These are phyloP conservation scores for Leptinotarsa juncta DNA, from an alignment of 2,888 invertebrate genomes.

Conservation along the genomic window DNA sequence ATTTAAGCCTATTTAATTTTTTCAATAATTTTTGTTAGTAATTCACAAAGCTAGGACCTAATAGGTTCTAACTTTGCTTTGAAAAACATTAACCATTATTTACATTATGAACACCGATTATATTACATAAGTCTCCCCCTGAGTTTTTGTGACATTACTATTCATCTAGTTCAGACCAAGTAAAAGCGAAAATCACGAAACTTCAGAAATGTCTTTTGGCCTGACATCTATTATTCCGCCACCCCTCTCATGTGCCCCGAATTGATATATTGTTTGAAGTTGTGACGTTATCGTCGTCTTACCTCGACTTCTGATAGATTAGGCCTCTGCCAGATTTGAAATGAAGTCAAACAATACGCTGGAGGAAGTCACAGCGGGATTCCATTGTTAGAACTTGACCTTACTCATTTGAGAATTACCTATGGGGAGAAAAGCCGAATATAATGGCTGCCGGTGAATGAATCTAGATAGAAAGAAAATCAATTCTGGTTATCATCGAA, in stretches of 20 bases:
- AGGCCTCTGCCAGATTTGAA: background rate
- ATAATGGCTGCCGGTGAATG: background rate
- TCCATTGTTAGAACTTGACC: background rate
- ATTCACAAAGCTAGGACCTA: too few species aligned
- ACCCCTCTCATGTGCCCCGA: background rate
- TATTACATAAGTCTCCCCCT: background rate
- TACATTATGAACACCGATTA: too few species aligned
- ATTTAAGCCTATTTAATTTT: too few species aligned
- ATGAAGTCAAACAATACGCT: conserved; percentile 5
- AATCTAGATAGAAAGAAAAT: background rate
- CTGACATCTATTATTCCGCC: background rate
- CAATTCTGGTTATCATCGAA: background rate
- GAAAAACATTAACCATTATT: too few species aligned
- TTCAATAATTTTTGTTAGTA: too few species aligned
- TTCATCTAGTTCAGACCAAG: background rate
- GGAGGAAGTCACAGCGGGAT: background rate
- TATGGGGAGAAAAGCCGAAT: background rate
- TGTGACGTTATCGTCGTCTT: conserved; percentile 10
- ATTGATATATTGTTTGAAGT: conserved; percentile 1
- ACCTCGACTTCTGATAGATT: conserved; percentile 5
- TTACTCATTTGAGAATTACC: background rate
- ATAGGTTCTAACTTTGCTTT: too few species aligned
- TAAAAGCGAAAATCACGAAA: background rate
- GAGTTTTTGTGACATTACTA: background rate
- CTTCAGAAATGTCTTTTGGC: background rate